A percentile compares a stretch with the other conserved stretches of the same genome.
These are phyloP conservation scores for Lasioglossum baleicum DNA, from an alignment of 1,140 invertebrate genomes.

Conservation along the genomic window DNA sequence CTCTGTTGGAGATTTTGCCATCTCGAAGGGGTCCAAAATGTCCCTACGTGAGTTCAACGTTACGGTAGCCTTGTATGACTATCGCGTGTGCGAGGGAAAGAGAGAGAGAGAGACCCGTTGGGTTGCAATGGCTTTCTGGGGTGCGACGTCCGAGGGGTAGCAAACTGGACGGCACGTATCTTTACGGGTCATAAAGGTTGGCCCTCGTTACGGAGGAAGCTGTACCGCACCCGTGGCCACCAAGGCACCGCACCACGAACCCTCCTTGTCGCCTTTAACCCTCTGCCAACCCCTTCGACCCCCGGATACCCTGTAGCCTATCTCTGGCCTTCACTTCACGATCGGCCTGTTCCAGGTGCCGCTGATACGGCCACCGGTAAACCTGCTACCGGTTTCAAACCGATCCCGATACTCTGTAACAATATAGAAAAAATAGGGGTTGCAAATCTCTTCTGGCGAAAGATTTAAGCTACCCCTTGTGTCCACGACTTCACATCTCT, in stretches of 20 bases:
- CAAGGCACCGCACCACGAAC: constrained; percentile 74
- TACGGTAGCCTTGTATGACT: constrained; percentile 44
- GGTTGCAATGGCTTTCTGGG: constrained; percentile 43
- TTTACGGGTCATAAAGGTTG: constrained; percentile 79
- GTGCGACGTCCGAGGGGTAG: constrained; percentile 32
- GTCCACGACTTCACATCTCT: no score
- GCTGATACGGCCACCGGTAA: constrained; percentile 38
- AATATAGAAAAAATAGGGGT: no score
- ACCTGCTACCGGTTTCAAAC: constrained; percentile 17
- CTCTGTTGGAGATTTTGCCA: constrained; percentile 66
- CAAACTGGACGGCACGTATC: constrained; percentile 79
- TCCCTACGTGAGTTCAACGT: constrained; percentile 65
- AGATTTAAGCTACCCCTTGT: no score
- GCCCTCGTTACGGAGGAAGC: constrained; percentile 76
- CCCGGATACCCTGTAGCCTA: background rate
- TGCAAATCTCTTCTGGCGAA: no score
- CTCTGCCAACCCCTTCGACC: constrained; percentile 7
- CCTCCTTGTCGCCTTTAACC: constrained; percentile 63
- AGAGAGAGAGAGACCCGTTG: constrained; percentile 18
- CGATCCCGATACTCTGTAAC: background rate
- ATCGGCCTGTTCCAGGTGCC: constrained; percentile 44
- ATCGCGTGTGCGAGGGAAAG: constrained; percentile 9
- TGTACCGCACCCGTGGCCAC: constrained; percentile 75
- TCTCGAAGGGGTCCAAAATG: constrained; percentile 65
- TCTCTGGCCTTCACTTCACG: constrained; percentile 3